Evolutionary conservation across 2,797 vertebrate species (phyloP).

Genomic region (Tenualosa thibaudeaui): DNA sequence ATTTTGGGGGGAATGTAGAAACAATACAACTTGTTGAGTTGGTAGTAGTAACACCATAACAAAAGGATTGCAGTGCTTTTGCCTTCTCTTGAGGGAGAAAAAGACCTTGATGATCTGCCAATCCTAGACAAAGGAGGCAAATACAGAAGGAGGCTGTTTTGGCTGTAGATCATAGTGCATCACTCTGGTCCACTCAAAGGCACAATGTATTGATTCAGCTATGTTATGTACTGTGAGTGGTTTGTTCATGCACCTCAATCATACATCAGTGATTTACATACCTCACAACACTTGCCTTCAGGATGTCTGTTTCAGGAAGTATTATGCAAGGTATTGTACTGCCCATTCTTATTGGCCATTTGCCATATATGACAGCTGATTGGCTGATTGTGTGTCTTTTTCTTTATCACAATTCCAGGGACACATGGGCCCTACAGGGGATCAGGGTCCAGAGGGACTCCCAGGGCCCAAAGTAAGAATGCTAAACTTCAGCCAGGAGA

Average conservation of each 20-base stretch:
- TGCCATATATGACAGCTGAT: no score
- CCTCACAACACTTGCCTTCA: not conserved
- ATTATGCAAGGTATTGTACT: not conserved
- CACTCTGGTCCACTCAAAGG: not conserved
- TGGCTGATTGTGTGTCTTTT: not conserved
- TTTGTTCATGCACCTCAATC: constrained; percentile 29
- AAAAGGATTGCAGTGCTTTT: not conserved
- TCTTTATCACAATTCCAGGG: constrained; percentile 70
- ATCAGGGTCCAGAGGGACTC: constrained; percentile 78
- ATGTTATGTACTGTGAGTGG: not conserved
- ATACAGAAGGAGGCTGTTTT: not conserved
- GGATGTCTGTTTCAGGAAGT: not conserved
- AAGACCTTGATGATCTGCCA: not conserved
- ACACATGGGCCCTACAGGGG: constrained; percentile 75
- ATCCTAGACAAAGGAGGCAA: not conserved
- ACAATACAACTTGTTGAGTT: not conserved
- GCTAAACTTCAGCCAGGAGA: not conserved
- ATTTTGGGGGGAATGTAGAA: not conserved
- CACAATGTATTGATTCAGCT: not conserved
- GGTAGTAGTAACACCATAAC: not conserved
- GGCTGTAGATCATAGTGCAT: not conserved
- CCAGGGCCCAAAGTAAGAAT: constrained; percentile 83
- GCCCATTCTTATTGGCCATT: no score
- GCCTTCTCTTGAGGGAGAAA: not conserved
- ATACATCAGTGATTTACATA: not conserved